Evolutionary conservation across 2,113 vertebrate species (phyloP).

Genomic region (Patagioenas fasciata): DNA sequence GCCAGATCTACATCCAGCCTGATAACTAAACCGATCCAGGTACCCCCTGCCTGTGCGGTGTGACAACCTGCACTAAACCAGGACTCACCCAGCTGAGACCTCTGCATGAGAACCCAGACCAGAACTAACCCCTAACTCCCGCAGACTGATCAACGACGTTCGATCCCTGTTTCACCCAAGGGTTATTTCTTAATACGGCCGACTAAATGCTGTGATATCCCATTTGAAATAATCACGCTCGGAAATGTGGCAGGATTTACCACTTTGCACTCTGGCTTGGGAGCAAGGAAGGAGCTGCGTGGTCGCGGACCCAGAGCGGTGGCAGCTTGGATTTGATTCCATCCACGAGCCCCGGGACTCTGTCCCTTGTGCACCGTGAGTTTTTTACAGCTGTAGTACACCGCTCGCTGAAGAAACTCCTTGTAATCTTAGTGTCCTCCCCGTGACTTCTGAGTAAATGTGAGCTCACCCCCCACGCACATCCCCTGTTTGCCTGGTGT

Average conservation of each 20-base stretch:
- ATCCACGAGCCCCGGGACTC: not conserved
- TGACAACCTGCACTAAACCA: conserved; percentile 72
- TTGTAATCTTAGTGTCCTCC: not conserved
- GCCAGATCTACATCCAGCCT: conserved; percentile 98
- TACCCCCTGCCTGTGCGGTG: conserved; percentile 78
- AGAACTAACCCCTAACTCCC: conserved; percentile 69
- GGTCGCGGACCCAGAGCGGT: not conserved
- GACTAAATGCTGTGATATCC: not conserved
- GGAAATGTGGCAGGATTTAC: not conserved
- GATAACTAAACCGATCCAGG: conserved; percentile 90
- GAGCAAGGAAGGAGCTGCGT: not conserved
- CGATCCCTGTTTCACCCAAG: not conserved
- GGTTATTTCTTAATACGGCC: not conserved
- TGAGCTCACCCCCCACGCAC: not conserved
- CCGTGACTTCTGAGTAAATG: not conserved
- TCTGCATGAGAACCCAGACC: conserved; percentile 30
- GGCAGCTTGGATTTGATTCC: not conserved
- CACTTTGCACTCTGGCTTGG: not conserved
- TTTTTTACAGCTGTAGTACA: not conserved
- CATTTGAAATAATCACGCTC: not conserved
- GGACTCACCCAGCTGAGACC: conserved; percentile 62
- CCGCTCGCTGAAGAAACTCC: not conserved
- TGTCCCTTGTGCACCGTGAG: not conserved
- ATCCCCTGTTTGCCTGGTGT: not conserved
- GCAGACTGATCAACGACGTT: not conserved